phyloP scores from a whole-genome alignment of 2,113 vertebrate genomes.

The Tympanuchus pallidicinctus region DNA sequence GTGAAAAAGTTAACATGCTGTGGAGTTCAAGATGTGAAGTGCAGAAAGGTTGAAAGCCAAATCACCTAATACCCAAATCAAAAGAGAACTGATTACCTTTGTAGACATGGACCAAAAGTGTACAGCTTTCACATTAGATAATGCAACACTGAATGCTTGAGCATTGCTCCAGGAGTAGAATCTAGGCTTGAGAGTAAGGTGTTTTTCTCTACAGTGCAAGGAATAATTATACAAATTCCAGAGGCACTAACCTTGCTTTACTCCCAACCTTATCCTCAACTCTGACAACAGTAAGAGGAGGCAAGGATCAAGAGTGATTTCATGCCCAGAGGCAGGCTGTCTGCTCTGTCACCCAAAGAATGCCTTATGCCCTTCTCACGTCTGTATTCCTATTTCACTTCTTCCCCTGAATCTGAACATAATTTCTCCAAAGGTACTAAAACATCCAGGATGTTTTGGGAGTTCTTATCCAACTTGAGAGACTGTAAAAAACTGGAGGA shows the following conservation, averaged over 20 bases:
- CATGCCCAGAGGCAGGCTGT: not conserved
- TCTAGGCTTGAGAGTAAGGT: not conserved
- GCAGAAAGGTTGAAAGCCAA: not conserved
- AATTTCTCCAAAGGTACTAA: not conserved
- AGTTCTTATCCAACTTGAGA: not conserved
- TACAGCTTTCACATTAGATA: not conserved
- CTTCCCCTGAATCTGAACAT: not conserved
- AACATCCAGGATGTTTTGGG: not conserved
- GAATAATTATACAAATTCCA: not conserved
- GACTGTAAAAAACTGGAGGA: not conserved
- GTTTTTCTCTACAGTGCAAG: not conserved
- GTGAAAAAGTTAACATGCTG: accelerated
- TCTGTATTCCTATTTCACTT: not conserved
- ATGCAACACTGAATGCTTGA: not conserved
- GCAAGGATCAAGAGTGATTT: not conserved
- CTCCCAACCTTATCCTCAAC: not conserved
- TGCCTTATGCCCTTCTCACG: not conserved
- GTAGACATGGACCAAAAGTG: not conserved
- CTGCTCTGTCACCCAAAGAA: not conserved
- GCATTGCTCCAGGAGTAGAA: not conserved
- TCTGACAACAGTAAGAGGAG: not conserved
- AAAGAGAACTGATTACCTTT: not conserved
- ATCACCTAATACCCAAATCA: not conserved
- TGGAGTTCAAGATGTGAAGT: not conserved
- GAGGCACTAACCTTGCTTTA: not conserved